Conservation (phyloP, 2,113 vertebrate genomes). For the Indicator maculatus region DNA sequence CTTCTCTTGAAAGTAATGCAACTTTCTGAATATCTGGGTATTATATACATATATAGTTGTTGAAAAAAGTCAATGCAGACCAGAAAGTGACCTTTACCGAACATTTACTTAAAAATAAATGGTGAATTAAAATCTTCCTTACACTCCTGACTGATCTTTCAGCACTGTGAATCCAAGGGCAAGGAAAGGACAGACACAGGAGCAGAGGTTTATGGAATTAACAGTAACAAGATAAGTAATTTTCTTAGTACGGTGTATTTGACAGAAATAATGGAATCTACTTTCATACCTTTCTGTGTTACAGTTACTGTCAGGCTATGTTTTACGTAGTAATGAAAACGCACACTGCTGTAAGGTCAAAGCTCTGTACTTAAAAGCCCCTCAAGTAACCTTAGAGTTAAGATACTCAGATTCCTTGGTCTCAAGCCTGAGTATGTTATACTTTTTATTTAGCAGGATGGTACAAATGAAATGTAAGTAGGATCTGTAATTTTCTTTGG, state of each 20-base stretch:
- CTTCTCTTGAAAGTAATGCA: neutral
- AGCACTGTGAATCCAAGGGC: neutral
- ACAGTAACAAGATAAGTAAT: neutral
- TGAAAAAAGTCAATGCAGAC: neutral
- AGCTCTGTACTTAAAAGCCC: neutral
- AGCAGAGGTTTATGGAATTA: neutral
- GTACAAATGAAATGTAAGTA: neutral
- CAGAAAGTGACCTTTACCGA: neutral
- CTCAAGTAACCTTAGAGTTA: neutral
- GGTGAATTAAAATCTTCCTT: neutral
- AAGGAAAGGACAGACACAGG: rapidly evolving
- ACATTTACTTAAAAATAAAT: neutral
- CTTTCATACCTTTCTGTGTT: neutral
- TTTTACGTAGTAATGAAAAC: neutral
- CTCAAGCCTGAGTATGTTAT: neutral
- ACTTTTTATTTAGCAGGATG: neutral
- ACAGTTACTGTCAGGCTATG: neutral
- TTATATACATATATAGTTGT: too few species aligned
- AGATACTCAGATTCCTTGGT: neutral
- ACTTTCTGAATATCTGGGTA: neutral
- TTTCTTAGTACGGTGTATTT: neutral
- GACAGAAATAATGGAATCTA: neutral
- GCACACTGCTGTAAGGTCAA: neutral
- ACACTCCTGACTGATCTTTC: neutral
- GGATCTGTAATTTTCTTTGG: neutral